A percentile compares a stretch with the other conserved stretches of the same genome.
These are phyloP conservation scores for Drosophila phalerata DNA, from an alignment of 2,888 invertebrate species.

Conservation along the genomic window DNA sequence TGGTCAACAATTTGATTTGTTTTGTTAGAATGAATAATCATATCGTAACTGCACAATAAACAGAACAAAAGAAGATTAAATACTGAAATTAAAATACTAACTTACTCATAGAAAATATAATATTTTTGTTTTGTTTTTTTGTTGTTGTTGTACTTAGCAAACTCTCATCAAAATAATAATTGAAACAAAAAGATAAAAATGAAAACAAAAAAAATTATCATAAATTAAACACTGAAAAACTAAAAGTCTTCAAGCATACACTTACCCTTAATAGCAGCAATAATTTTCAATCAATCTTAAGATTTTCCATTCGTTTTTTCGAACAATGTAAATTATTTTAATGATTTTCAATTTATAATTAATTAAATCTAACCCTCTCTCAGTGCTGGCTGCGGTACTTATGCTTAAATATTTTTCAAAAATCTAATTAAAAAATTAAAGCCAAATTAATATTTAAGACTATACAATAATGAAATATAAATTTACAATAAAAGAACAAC, in stretches of 20 bases:
- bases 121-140: conserved; percentile 30
- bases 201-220: conserved; percentile 22
- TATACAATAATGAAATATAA: conserved; percentile 40
- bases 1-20: conserved; percentile 20
- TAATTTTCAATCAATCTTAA: conserved; percentile 22
- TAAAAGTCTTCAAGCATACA: conserved; percentile 38
- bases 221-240: conserved; percentile 23
- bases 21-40: conserved; percentile 64
- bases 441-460: conserved; percentile 76
- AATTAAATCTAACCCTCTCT: conserved; percentile 22
- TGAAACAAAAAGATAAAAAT: conserved; percentile 17
- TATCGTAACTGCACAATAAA: conserved; percentile 67
- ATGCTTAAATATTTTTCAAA: conserved; percentile 46
- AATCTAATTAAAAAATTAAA: conserved; percentile 54
- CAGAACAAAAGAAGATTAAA: conserved; percentile 29
- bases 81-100: background rate
- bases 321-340: conserved; percentile 10
- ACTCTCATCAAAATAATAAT: conserved; percentile 37
- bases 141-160: conserved; percentile 66
- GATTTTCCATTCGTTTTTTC: conserved; percentile 13
- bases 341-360: conserved; percentile 19
- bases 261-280: conserved; percentile 37
- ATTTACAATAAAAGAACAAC: conserved; percentile 36
- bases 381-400: conserved; percentile 65
- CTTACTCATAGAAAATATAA: conserved; percentile 12